phyloP scores from a whole-genome alignment of 37 sponge, comb jelly and placozoan genomes.

The Beroe forskalii region DNA sequence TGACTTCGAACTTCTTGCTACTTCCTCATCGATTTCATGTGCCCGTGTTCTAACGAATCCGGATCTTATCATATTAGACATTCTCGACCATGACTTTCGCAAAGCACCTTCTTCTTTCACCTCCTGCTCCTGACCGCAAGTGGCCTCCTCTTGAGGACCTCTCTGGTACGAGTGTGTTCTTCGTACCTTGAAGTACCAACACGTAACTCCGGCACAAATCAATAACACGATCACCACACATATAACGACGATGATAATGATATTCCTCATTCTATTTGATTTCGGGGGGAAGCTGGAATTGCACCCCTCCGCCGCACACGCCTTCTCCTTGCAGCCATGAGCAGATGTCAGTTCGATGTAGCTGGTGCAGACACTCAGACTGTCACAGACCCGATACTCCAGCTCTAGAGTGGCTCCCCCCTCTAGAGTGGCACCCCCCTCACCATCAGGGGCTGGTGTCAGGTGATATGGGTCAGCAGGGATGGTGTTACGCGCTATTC shows the following conservation, averaged over 20 bases:
- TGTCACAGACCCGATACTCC: too few relatives aligned
- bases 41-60: background rate
- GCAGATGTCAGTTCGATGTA: background rate
- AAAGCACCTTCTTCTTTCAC: background rate
- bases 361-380: too few relatives aligned
- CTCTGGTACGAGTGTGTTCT: background rate
- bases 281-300: background rate
- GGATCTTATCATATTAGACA: background rate
- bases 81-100: background rate
- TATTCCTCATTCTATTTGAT: background rate
- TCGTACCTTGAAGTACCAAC: background rate
- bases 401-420: too few relatives aligned
- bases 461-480: too few relatives aligned
- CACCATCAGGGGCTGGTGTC: too few relatives aligned
- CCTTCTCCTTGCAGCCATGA: background rate
- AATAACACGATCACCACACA: background rate
- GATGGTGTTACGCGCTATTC: background rate
- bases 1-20: too few relatives aligned
- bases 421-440: too few relatives aligned
- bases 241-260: background rate
- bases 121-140: too few relatives aligned
- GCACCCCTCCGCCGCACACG: background rate
- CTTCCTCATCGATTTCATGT: background rate
- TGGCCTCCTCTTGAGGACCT: background rate
- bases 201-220: background rate